Percentiles rank a stretch among this genome's conserved stretches.
phyloP scores from a whole-genome alignment of 1,140 invertebrate genomes.

The Atta cephalotes region DNA sequence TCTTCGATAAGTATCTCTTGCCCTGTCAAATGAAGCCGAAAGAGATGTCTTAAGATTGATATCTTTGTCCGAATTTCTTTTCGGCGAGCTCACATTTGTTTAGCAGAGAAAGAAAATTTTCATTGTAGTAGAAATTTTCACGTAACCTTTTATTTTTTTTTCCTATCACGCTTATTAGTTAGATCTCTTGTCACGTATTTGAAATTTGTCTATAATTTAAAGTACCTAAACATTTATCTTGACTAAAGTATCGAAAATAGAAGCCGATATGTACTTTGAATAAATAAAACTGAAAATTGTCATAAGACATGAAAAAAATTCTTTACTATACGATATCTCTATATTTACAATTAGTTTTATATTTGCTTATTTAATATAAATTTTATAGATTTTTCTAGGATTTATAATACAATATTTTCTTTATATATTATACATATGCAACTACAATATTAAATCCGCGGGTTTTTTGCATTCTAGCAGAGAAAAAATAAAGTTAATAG shows the following conservation, averaged over 20 bases:
- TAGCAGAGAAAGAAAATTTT: neutral
- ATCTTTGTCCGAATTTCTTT: slow-evolving; percentile 28
- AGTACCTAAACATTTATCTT: neutral
- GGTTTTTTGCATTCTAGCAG: too few species aligned
- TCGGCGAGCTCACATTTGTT: neutral
- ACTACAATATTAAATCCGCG: too few species aligned
- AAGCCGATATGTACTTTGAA: neutral
- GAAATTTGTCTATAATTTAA: neutral
- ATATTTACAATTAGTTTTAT: neutral
- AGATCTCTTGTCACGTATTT: neutral
- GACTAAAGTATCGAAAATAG: neutral
- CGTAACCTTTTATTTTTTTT: neutral
- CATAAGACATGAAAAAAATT: neutral
- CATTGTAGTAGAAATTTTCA: neutral
- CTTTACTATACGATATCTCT: neutral
- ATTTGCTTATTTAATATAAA: neutral
- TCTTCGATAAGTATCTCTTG: slow-evolving; percentile 34
- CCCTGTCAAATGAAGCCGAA: slow-evolving; percentile 46
- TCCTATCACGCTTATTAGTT: neutral
- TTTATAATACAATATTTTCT: too few species aligned
- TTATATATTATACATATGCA: too few species aligned
- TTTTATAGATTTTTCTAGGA: neutral
- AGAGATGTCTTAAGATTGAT: slow-evolving; percentile 37
- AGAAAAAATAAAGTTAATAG: too few species aligned
- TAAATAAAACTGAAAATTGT: neutral